Percentiles rank a stretch among this genome's conserved stretches.
Evolutionary conservation across 2,888 invertebrate genomes (phyloP).

Genomic region (Gymnosoma rotundatum): DNA sequence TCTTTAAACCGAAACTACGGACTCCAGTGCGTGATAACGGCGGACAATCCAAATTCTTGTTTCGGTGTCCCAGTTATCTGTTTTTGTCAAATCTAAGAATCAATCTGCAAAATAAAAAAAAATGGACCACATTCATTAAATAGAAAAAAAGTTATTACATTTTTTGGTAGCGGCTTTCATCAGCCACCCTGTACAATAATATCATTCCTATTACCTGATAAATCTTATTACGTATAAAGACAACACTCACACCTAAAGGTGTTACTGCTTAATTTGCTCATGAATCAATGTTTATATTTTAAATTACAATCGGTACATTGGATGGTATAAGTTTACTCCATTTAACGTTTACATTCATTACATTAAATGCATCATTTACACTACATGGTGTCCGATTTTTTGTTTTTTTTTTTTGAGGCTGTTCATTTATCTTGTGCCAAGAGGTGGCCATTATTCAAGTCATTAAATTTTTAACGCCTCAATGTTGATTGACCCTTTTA

Average conservation of each 20-base stretch:
- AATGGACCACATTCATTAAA: too few species aligned
- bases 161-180: too few species aligned
- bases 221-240: not conserved
- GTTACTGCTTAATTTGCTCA: constrained; percentile 9
- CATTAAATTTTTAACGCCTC: constrained; percentile 77
- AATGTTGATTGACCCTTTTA: constrained; percentile 55
- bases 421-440: constrained; percentile 54
- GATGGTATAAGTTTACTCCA: constrained; percentile 24
- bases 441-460: constrained; percentile 75
- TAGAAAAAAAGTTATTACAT: too few species aligned
- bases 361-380: constrained; percentile 14
- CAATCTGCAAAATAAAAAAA: too few species aligned
- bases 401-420: constrained; percentile 55
- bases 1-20: too few species aligned
- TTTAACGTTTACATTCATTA: constrained; percentile 35
- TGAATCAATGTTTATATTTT: constrained; percentile 73
- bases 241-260: not conserved
- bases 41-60: too few species aligned
- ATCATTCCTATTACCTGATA: not conserved
- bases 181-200: too few species aligned
- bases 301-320: constrained; percentile 73
- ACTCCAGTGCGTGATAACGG: too few species aligned
- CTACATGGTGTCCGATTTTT: not conserved
- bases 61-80: too few species aligned
- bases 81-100: too few species aligned